Percentiles rank a stretch among this genome's conserved stretches.
These are phyloP conservation scores for Cephalopterus ornatus DNA, from an alignment of 2,113 vertebrate genomes.

Conservation along the genomic window DNA sequence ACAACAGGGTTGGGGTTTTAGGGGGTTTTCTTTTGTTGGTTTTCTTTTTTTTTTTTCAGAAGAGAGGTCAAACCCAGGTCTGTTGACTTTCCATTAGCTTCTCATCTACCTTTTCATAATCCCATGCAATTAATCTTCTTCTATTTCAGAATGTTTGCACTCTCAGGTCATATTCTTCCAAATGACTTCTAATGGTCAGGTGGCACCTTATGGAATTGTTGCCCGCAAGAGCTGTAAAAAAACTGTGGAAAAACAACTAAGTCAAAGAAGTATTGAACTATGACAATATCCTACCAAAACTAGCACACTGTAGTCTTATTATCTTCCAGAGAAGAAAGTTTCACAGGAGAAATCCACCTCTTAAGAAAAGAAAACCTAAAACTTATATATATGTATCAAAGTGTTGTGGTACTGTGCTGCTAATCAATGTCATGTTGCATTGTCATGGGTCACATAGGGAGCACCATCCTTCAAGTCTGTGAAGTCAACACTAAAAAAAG, in stretches of 20 bases:
- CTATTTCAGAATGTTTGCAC: background rate
- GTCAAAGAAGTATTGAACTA: background rate
- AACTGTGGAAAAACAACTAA: background rate
- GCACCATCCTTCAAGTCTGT: background rate
- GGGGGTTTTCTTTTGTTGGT: too few species aligned
- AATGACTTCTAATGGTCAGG: background rate
- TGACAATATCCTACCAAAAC: background rate
- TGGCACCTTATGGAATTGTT: background rate
- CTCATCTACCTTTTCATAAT: background rate
- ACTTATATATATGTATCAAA: background rate
- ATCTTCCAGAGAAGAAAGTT: background rate
- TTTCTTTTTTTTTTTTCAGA: background rate
- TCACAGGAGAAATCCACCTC: background rate
- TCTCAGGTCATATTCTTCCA: background rate
- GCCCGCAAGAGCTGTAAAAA: background rate
- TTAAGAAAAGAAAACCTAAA: background rate
- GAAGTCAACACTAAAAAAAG: background rate
- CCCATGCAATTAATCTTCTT: background rate
- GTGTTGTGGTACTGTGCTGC: background rate
- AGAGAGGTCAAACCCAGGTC: background rate
- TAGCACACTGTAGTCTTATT: accelerated
- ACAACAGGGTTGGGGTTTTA: background rate
- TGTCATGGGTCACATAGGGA: background rate
- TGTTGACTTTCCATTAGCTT: background rate
- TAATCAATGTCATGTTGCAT: background rate